Percentiles rank a stretch among this genome's conserved stretches.
Evolutionary conservation across 2,113 vertebrate genomes (phyloP).

Genomic region (Sus scrofa): DNA sequence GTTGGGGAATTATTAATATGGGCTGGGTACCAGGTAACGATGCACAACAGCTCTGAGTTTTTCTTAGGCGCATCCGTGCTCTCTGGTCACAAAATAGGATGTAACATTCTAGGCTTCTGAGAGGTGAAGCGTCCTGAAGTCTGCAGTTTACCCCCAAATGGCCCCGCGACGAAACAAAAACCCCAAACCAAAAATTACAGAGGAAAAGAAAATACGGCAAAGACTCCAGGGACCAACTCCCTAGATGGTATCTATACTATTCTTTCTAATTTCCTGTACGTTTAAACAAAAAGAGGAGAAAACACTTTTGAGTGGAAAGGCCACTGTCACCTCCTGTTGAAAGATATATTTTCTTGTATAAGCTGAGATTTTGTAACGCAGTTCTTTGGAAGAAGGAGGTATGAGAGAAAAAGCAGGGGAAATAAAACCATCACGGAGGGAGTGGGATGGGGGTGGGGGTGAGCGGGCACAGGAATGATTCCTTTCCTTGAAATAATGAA

Average conservation of each 20-base stretch:
- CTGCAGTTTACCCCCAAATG: background rate
- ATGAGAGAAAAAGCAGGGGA: background rate
- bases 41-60: background rate
- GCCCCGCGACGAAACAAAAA: background rate
- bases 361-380: background rate
- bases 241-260: fast-evolving
- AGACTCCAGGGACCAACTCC: background rate
- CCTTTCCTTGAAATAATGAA: background rate
- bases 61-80: background rate
- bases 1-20: too few species aligned
- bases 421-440: background rate
- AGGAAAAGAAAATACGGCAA: too few species aligned
- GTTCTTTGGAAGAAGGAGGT: background rate
- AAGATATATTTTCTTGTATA: background rate
- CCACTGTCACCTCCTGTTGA: background rate
- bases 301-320: background rate
- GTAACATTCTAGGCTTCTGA: background rate
- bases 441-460: too few species aligned
- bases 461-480: too few species aligned
- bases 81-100: background rate
- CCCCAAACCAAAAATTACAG: background rate
- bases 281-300: background rate
- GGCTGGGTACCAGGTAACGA: too few species aligned
- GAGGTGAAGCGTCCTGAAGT: background rate
- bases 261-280: background rate